Percentiles rank a stretch among this genome's conserved stretches.
Conservation (phyloP, 2,888 invertebrate genomes). For the Junonia oenone region DNA sequence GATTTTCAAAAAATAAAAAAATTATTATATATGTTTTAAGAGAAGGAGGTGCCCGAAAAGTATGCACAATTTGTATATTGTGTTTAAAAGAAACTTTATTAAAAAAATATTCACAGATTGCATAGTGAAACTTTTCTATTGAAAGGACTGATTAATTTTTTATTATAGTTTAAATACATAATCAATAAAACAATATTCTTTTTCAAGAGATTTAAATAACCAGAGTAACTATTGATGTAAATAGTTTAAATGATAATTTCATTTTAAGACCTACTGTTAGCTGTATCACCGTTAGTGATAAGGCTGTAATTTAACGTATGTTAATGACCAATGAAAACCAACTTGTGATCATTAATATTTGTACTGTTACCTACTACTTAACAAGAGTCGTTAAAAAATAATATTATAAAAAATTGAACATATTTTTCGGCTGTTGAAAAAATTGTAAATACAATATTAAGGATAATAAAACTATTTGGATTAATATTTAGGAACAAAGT, state of each 20-base stretch:
- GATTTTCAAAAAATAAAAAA: slow-evolving; percentile 68
- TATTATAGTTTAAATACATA: slow-evolving; percentile 7
- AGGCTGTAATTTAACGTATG: slow-evolving; percentile 77
- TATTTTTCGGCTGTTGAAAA: slow-evolving; percentile 81
- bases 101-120: background rate
- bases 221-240: slow-evolving; percentile 40
- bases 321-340: slow-evolving; percentile 82
- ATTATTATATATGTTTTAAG: slow-evolving; percentile 67
- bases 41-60: slow-evolving; percentile 49
- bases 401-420: slow-evolving; percentile 76
- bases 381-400: slow-evolving; percentile 81
- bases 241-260: slow-evolving; percentile 58
- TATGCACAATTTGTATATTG: slow-evolving; percentile 43
- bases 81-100: background rate
- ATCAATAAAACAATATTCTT: background rate
- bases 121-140: slow-evolving; percentile 6
- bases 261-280: slow-evolving; percentile 71
- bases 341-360: slow-evolving; percentile 82
- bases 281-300: slow-evolving; percentile 68
- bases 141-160: slow-evolving; percentile 11
- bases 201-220: slow-evolving; percentile 1
- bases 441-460: slow-evolving; percentile 80
- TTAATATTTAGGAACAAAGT: slow-evolving; percentile 78
- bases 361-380: slow-evolving; percentile 81
- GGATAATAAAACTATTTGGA: slow-evolving; percentile 80